Conservation (phyloP, 2,888 invertebrate genomes). For the Pseudanteris insignis region DNA sequence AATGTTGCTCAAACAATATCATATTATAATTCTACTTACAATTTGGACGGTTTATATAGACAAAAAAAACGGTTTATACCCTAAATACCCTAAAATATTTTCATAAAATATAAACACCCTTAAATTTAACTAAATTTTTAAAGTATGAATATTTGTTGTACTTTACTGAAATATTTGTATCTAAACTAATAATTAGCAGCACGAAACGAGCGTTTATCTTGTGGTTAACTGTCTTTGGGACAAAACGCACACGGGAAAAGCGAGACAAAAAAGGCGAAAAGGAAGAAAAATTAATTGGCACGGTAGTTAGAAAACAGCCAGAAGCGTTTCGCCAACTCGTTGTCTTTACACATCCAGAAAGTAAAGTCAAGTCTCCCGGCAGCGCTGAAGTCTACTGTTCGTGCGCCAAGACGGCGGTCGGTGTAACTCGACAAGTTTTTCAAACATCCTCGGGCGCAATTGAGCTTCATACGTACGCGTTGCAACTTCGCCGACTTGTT, state of each 20-base stretch:
- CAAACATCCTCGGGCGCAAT: slow-evolving; percentile 47
- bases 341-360: slow-evolving; percentile 40
- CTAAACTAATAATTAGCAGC: slow-evolving; percentile 9
- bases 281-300: slow-evolving; percentile 38
- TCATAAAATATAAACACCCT: too few relatives aligned
- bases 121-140: too few relatives aligned
- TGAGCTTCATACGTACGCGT: slow-evolving; percentile 22
- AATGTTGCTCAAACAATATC: too few relatives aligned
- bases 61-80: too few relatives aligned
- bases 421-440: slow-evolving; percentile 48
- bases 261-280: slow-evolving; percentile 7
- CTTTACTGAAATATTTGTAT: too few relatives aligned
- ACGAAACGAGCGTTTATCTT: slow-evolving; percentile 3
- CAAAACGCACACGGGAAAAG: slow-evolving; percentile 7
- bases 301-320: slow-evolving; percentile 40
- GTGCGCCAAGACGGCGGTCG: slow-evolving; percentile 32
- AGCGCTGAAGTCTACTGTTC: slow-evolving; percentile 31
- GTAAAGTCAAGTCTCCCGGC: slow-evolving; percentile 31
- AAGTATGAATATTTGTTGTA: too few relatives aligned
- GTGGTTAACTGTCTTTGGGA: slow-evolving; percentile 24
- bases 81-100: too few relatives aligned
- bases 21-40: too few relatives aligned
- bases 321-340: slow-evolving; percentile 38
- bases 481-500: slow-evolving; percentile 48
- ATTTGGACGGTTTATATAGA: too few relatives aligned